Conservation (phyloP, 2,797 vertebrate genomes). For the Morelia viridis region DNA sequence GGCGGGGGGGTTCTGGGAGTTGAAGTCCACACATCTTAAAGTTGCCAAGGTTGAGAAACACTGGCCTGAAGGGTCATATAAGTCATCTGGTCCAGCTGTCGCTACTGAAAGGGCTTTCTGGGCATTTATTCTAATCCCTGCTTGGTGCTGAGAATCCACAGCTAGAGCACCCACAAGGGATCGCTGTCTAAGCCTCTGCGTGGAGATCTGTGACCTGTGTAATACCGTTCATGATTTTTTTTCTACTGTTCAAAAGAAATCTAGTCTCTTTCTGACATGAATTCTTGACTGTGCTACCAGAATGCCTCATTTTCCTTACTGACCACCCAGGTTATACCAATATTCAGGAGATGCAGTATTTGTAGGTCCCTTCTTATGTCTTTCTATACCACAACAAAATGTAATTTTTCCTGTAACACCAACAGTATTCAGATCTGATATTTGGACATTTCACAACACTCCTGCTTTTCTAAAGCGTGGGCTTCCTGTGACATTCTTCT, state of each 20-base stretch:
- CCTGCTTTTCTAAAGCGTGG: not conserved
- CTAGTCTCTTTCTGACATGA: not conserved
- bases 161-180: not conserved
- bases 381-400: not conserved
- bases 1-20: too few species aligned
- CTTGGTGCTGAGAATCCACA: not conserved
- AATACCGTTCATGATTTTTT: not conserved
- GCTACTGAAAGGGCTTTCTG: not conserved
- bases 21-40: not conserved
- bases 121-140: not conserved
- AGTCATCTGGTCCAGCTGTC: not conserved
- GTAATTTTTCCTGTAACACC: not conserved
- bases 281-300: not conserved
- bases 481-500: not conserved
- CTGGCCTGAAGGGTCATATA: not conserved
- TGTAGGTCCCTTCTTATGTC: not conserved
- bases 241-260: not conserved
- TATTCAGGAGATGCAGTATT: not conserved
- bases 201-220: not conserved
- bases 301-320: not conserved
- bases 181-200: not conserved
- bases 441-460: not conserved
- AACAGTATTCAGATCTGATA: not conserved
- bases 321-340: not conserved
- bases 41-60: not conserved